phyloP scores from a whole-genome alignment of 2,797 vertebrate genomes.

The Falco columbarius region DNA sequence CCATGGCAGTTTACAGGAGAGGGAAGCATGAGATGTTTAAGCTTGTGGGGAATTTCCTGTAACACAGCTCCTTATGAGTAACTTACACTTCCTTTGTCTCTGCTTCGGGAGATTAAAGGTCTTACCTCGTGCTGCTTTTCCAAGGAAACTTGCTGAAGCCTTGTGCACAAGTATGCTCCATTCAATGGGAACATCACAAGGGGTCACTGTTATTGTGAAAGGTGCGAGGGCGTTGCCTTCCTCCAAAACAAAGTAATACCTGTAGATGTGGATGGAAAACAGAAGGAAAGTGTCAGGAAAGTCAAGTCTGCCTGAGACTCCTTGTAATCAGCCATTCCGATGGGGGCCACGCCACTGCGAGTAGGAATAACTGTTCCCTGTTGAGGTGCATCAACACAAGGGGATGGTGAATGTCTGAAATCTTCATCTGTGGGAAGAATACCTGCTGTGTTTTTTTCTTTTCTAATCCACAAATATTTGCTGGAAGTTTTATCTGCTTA shows the following conservation, averaged over 20 bases:
- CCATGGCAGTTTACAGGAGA: not conserved
- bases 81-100: not conserved
- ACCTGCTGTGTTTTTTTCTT: accelerated
- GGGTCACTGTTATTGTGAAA: conserved; percentile 86
- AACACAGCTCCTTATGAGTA: not conserved
- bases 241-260: conserved; percentile 86
- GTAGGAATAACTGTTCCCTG: not conserved
- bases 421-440: not conserved
- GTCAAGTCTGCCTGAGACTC: not conserved
- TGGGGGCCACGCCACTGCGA: not conserved
- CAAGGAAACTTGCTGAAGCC: conserved; percentile 32
- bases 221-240: conserved; percentile 74
- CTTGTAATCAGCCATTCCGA: not conserved
- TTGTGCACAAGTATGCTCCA: conserved; percentile 87
- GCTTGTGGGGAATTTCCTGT: not conserved
- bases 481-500: not conserved
- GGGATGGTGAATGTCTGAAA: not conserved
- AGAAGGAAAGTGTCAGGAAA: not conserved
- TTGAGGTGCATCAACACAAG: not conserved
- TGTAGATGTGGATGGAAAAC: conserved; percentile 37
- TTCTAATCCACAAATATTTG: not conserved
- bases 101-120: not conserved
- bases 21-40: not conserved
- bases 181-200: conserved; percentile 85
- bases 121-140: conserved; percentile 51